Base-by-base conservation (phyloP, 2,888 invertebrate genomes). In the Zaprionus obscuricornis region DNA sequence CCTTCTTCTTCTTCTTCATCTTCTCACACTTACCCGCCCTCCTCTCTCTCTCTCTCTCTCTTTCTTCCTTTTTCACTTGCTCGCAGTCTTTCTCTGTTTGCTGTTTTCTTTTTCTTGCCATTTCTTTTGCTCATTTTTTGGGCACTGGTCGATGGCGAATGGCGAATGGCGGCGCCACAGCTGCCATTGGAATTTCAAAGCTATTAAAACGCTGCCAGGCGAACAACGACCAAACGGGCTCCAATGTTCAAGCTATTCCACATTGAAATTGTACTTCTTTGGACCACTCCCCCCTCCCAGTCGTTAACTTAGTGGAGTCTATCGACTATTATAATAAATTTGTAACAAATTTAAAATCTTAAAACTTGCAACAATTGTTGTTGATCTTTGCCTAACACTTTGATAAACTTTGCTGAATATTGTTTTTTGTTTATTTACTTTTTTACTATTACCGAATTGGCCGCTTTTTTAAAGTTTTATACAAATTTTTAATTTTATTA, bases 171-270 rank as follows among this genome's bases (percentile, higher is more conserved):
- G n/a, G n/a, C 71, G 76, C 63, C 77, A 81, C 89, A 89, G 89
- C 89, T 89, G 89, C 84, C 86, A 85, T 85, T 85, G 85, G 85
- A 87, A 86, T 88, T 88, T 83, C 89, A 88, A 88, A 88, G 86
- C 88, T 89, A 90, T 89, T 89, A 90, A 89, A 90, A 88, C 88
- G 87, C 85, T 88, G 83, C 88, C 79, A 85, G 86, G 77, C 79
- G 79, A 83, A 83, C 88, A 77, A 83, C 81, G 84, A 83, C 89
- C 90, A 90, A 79, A 82, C 84, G 89, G 87, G 79, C 73, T 74
- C 84, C 78, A 60, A 40, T 51, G 56, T 42, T 74, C 20, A 55
- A 42, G 54, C 60, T 49, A 37, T 51, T 70, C 14, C 47, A 24
- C 49, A 65, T 58, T 58, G 67, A 66, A 67, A 51, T 70, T 36